These are phyloP conservation scores for Podilymbus podiceps DNA, from an alignment of 2,113 vertebrate genomes.

Conservation along the genomic window DNA sequence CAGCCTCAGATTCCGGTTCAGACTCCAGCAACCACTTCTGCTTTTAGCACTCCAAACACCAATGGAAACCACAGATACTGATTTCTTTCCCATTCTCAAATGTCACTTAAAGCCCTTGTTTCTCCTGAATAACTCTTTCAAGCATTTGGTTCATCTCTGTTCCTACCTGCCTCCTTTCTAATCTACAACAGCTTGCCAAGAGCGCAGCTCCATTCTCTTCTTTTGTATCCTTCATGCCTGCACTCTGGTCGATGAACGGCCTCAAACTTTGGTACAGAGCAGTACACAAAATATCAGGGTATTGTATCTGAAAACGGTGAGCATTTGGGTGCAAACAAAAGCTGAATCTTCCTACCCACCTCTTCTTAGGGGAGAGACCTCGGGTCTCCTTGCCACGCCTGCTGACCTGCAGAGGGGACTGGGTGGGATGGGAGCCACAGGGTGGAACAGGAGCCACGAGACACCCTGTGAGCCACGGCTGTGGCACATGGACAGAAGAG, in stretches of 20 bases:
- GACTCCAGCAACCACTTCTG: conserved; percentile 45
- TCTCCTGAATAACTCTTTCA: not conserved
- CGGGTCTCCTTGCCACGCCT: not conserved
- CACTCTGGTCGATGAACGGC: not conserved
- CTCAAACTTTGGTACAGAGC: not conserved
- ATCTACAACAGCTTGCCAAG: not conserved
- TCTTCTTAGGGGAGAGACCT: not conserved
- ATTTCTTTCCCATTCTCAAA: not conserved
- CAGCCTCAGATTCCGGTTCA: conserved; percentile 14
- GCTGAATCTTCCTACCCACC: not conserved
- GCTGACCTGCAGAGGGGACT: not conserved
- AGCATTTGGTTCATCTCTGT: not conserved
- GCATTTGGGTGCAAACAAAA: not conserved
- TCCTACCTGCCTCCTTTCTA: not conserved
- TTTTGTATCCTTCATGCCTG: rapidly evolving
- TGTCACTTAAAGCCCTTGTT: conserved; percentile 2
- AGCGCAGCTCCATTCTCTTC: not conserved
- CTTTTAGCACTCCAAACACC: not conserved
- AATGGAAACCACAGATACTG: not conserved
- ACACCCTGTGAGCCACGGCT: not conserved
- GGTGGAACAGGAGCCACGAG: not conserved
- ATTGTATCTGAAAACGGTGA: not conserved
- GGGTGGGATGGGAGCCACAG: not conserved
- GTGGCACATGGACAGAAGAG: not conserved
- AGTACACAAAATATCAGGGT: not conserved